These are phyloP conservation scores for Paramisgurnus dabryanus DNA, from an alignment of 2,113 vertebrate species.

Conservation along the genomic window DNA sequence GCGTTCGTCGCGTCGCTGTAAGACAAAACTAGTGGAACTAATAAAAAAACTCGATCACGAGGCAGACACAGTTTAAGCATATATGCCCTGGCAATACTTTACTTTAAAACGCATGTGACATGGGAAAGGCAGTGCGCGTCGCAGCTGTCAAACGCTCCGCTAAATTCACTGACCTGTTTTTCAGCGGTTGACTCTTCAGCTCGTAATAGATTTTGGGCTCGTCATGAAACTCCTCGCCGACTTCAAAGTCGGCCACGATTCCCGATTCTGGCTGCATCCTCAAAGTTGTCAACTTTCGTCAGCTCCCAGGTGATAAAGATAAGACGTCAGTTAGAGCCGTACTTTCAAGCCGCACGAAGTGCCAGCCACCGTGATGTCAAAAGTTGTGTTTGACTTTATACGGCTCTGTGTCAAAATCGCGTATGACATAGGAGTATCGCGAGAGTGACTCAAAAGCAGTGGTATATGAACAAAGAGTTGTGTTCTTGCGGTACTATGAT, in stretches of 20 bases:
- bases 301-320: conserved; percentile 25
- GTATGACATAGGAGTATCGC: too few species aligned
- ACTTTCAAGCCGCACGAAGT: conserved; percentile 50
- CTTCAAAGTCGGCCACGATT: conserved; percentile 94
- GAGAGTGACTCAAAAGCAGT: too few species aligned
- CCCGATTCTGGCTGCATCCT: conserved; percentile 93
- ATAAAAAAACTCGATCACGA: neutral
- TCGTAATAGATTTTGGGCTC: conserved; percentile 97
- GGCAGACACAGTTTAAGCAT: neutral
- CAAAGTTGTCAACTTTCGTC: conserved; percentile 62
- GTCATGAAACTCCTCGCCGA: conserved; percentile 90
- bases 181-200: conserved; percentile 91
- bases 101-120: neutral
- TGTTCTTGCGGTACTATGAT: too few species aligned
- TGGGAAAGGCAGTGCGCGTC: neutral
- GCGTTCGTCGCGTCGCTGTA: neutral
- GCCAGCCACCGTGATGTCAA: conserved; percentile 63
- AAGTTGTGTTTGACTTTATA: conserved; percentile 34
- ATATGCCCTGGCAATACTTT: neutral
- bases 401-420: too few species aligned
- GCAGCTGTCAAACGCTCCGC: neutral
- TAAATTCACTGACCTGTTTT: conserved; percentile 84
- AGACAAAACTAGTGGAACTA: neutral
- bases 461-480: too few species aligned
- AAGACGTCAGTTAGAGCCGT: conserved; percentile 42